Evolutionary conservation across 2,888 invertebrate species (phyloP).

Genomic region (Amorpha juglandis): DNA sequence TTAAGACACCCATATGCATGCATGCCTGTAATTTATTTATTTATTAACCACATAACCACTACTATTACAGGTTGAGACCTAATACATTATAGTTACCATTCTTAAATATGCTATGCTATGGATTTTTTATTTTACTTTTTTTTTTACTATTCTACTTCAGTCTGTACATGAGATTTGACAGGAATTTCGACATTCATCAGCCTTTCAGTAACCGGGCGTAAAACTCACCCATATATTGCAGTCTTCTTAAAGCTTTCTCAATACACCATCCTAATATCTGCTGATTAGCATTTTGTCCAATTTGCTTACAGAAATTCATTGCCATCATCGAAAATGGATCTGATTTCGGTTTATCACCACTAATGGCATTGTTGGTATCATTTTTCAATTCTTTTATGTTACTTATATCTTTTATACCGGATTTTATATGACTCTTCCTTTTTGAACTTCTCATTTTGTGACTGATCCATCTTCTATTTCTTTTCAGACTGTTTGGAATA

Average conservation of each 20-base stretch:
- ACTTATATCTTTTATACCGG: constrained; percentile 12
- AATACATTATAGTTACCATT: too few relatives aligned
- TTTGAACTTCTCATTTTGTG: constrained; percentile 48
- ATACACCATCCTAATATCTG: constrained; percentile 69
- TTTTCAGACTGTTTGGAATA: constrained; percentile 34
- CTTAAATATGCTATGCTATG: too few relatives aligned
- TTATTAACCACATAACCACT: too few relatives aligned
- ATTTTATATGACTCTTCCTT: constrained; percentile 42
- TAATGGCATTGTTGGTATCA: constrained; percentile 21
- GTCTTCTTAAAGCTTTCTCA: constrained; percentile 67
- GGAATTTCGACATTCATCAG: too few relatives aligned
- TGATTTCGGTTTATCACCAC: constrained; percentile 30
- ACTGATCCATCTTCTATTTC: constrained; percentile 68
- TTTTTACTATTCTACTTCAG: too few relatives aligned
- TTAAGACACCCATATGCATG: too few relatives aligned
- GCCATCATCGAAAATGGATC: constrained; percentile 69
- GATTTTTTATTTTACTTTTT: too few relatives aligned
- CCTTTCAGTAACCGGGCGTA: too few relatives aligned
- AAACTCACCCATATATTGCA: constrained; percentile 64
- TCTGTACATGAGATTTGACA: too few relatives aligned
- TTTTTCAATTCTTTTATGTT: constrained; percentile 17
- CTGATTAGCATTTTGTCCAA: constrained; percentile 58
- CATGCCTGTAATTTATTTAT: too few relatives aligned
- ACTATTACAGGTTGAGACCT: too few relatives aligned
- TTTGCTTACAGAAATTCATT: constrained; percentile 66